phyloP scores from a whole-genome alignment of 1,140 invertebrate genomes.

The Euglossa dilemma region DNA sequence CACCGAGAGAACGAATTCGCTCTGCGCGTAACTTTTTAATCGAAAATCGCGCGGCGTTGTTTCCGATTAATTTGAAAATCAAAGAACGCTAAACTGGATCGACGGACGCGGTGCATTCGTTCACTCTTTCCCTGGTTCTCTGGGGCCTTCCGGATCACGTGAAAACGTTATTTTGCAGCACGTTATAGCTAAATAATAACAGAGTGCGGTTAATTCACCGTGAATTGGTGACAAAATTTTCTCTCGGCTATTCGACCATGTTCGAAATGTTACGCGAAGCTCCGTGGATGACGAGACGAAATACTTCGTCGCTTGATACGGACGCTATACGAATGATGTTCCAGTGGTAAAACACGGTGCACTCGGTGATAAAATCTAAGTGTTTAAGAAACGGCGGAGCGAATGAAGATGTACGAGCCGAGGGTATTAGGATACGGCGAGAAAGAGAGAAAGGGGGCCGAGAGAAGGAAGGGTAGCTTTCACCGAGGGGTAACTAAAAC shows the following conservation, averaged over 20 bases:
- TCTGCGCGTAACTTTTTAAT: not conserved
- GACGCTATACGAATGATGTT: constrained; percentile 33
- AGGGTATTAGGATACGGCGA: constrained; percentile 49
- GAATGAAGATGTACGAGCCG: constrained; percentile 67
- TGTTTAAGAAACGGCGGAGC: constrained; percentile 65
- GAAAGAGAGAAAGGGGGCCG: not conserved
- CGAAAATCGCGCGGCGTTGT: not conserved
- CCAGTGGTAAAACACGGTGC: constrained; percentile 28
- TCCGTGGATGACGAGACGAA: constrained; percentile 16
- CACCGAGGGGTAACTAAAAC: constrained; percentile 70
- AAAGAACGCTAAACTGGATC: not conserved
- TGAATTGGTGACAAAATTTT: too few relatives aligned
- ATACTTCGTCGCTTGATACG: not conserved
- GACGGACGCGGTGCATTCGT: constrained; percentile 6
- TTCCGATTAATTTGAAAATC: too few relatives aligned
- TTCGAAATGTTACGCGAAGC: too few relatives aligned
- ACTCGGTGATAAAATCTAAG: constrained; percentile 61
- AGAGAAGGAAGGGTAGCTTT: constrained; percentile 47
- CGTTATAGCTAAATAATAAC: too few relatives aligned
- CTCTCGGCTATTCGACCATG: too few relatives aligned
- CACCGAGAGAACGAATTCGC: too few relatives aligned
- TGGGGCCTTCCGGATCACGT: too few relatives aligned
- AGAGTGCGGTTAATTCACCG: too few relatives aligned
- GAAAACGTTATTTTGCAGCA: too few relatives aligned
- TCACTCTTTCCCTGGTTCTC: not conserved